A percentile compares a stretch with the other conserved stretches of the same genome.
These are phyloP conservation scores for Parazoanthus atlanticus DNA, from an alignment of 92 coral and sea anemone genomes.

Conservation along the genomic window DNA sequence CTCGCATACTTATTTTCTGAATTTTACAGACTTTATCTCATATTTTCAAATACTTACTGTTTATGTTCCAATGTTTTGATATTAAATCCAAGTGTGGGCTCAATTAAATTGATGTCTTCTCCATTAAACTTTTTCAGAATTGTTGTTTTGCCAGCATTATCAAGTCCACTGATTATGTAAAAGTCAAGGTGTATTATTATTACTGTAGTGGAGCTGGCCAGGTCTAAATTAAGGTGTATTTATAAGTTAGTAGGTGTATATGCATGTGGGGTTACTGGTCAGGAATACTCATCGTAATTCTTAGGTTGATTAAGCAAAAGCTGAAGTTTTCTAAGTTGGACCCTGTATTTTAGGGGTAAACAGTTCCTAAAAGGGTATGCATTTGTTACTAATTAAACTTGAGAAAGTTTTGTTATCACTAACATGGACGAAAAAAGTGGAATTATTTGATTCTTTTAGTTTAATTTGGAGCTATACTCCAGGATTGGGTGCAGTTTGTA, in stretches of 20 bases:
- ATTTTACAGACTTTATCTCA: neutral
- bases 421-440: too few species aligned
- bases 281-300: too few species aligned
- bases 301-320: too few species aligned
- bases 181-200: constrained; percentile 29
- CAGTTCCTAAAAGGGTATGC: too few species aligned
- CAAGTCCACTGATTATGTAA: constrained; percentile 77
- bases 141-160: constrained; percentile 98
- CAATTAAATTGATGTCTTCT: constrained; percentile 93
- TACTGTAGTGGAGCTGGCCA: neutral
- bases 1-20: too few species aligned
- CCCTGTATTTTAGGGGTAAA: too few species aligned
- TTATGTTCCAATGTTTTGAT: constrained; percentile 93
- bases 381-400: too few species aligned
- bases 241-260: neutral
- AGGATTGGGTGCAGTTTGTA: too few species aligned
- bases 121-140: constrained; percentile 97
- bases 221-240: neutral
- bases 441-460: too few species aligned
- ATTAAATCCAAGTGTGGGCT: constrained; percentile 96
- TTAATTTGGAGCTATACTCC: too few species aligned
- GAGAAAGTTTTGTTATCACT: too few species aligned
- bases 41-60: constrained; percentile 64
- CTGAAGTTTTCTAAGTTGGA: neutral
- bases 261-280: too few species aligned